Base-by-base conservation (phyloP, 2,113 vertebrate species). In the Amia ocellicauda region DNA sequence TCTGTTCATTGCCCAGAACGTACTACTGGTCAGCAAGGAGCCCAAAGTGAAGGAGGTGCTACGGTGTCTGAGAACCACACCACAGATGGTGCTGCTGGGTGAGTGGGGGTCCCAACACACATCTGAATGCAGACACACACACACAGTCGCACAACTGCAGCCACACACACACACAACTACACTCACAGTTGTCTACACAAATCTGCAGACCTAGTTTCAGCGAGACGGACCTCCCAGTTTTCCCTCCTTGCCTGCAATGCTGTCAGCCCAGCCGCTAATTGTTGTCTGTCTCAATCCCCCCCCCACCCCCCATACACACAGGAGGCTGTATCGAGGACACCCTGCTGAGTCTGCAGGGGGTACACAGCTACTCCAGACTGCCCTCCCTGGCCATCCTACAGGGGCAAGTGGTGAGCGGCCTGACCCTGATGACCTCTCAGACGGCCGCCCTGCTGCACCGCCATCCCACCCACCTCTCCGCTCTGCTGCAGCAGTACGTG, bases 41-140 rank as follows among this genome's bases (percentile, higher is more conserved):
- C 53, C 85, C 0, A 96, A 88, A 56, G 92, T 63, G 11, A 93
- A 83, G 71, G 93, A 97, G 81, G 89, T 98, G 91, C 73, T 99
- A 66, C 66, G 73, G 0, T 57, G 85, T 24, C 78, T 98, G 66
- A 90, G 70, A 72, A 59, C 53, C 0, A 71, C 82, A 36, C 93
- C 92, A 0, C 90, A 96, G 71, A 65, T 97, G 80, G 82, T 70
- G 0, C 86, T 99, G 2, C 71, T 98, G 3, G 95, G 95, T 98
- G 76, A 13, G 84, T 60, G 7, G 7, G 14, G 22, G 9, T 13
- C 11, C 45, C 2, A 2, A n/a, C 5, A n/a, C 45, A 19, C n/a
- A 16, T n/a, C n/a, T n/a, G n/a, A n/a, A n/a, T n/a, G n/a, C 45
- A 3, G 16, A 2, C 14, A 16, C 45, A 4, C n/a, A 5, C 14